These are phyloP conservation scores for Ornithoptera priamus DNA, from an alignment of 2,888 invertebrate genomes.

Conservation along the genomic window DNA sequence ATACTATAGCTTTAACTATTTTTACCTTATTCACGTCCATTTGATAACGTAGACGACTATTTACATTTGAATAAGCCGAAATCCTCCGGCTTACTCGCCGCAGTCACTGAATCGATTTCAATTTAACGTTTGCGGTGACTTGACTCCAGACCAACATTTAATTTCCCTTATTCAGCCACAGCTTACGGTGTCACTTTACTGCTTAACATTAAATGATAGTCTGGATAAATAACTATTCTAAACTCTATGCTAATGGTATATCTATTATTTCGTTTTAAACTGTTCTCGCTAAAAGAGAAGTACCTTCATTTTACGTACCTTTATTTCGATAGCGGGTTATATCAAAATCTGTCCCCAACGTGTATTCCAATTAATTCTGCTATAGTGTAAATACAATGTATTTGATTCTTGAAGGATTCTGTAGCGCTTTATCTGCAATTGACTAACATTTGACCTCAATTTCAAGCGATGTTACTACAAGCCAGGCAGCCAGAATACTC, in stretches of 20 bases:
- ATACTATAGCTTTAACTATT: conserved; percentile 1
- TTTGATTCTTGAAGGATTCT: no score
- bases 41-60: conserved; percentile 16
- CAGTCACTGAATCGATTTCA: conserved; percentile 26
- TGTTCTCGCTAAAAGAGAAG: no score
- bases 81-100: conserved; percentile 25
- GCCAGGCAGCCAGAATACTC: no score
- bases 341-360: no score
- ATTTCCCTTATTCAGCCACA: conserved; percentile 25
- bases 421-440: no score
- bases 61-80: conserved; percentile 28
- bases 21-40: conserved; percentile 10
- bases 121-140: conserved; percentile 30
- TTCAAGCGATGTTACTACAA: no score
- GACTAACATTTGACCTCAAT: no score
- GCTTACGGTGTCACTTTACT: conserved; percentile 18
- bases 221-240: background rate
- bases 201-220: conserved; percentile 6
- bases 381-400: no score
- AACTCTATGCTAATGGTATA: background rate
- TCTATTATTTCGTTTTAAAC: no score
- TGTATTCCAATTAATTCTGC: no score
- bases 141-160: conserved; percentile 28
- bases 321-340: no score
- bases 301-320: no score